Conservation (phyloP, 1,140 invertebrate genomes). For the Dysdera silvatica region DNA sequence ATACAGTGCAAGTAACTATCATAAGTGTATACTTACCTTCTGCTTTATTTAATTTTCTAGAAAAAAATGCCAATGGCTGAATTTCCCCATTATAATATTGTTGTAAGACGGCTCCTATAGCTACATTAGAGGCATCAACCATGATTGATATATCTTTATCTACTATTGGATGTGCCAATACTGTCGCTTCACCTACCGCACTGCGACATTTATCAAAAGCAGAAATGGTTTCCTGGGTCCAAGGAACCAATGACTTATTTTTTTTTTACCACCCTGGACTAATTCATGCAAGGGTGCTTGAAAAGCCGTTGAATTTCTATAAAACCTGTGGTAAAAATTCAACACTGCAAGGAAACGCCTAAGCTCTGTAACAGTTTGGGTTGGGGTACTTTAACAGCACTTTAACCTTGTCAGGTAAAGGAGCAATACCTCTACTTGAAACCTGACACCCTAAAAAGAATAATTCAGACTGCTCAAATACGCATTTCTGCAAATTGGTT, state of each 20-base stretch:
- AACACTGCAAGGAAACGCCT: conserved; percentile 41
- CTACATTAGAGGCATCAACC: conserved; percentile 26
- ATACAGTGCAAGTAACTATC: conserved; percentile 36
- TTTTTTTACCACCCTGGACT: background rate
- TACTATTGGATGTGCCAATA: conserved; percentile 17
- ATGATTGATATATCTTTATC: conserved; percentile 6
- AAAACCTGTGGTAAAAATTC: conserved; percentile 39
- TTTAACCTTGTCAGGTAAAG: too few species aligned
- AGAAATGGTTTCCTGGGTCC: conserved; percentile 25
- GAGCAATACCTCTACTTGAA: too few species aligned
- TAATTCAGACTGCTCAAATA: too few species aligned
- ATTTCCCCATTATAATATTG: conserved; percentile 5
- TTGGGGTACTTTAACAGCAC: too few species aligned
- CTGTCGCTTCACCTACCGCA: conserved; percentile 31
- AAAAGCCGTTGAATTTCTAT: conserved; percentile 1
- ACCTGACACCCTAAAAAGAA: too few species aligned
- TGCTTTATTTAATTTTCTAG: conserved; percentile 14
- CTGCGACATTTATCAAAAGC: conserved; percentile 44
- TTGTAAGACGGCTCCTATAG: conserved; percentile 25
- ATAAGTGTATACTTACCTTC: conserved; percentile 30
- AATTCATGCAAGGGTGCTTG: background rate
- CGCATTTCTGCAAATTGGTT: conserved; percentile 34
- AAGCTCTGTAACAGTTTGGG: conserved; percentile 38
- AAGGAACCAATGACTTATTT: conserved; percentile 11
- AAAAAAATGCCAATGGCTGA: conserved; percentile 31